Conservation (phyloP, 1,140 invertebrate genomes). For the Philaenus spumarius region DNA sequence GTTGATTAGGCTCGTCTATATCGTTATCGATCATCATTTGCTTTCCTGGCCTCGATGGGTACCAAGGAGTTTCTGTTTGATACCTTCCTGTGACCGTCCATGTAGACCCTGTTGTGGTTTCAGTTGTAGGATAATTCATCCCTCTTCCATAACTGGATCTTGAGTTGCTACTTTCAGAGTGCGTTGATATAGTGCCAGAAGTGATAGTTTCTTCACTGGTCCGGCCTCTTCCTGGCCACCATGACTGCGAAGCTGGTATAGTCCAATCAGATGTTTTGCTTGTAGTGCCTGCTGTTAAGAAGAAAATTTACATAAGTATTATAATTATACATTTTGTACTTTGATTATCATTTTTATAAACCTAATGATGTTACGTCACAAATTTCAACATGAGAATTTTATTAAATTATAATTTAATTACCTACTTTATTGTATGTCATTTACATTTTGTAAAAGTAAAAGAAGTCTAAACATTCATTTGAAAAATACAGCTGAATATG, state of each 20-base stretch:
- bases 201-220: conserved; percentile 20
- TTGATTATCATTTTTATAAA: too few species aligned
- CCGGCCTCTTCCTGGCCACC: conserved; percentile 19
- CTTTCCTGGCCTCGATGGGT: conserved; percentile 35
- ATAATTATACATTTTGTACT: too few species aligned
- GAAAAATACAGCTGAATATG: too few species aligned
- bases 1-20: conserved; percentile 53
- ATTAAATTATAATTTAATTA: too few species aligned
- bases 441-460: too few species aligned
- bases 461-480: too few species aligned
- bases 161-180: conserved; percentile 4
- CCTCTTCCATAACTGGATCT: conserved; percentile 41
- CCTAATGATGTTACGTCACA: too few species aligned
- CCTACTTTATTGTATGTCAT: too few species aligned
- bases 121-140: conserved; percentile 37
- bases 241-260: conserved; percentile 5
- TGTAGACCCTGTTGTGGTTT: conserved; percentile 23
- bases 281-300: background rate
- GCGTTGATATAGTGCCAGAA: background rate
- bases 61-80: conserved; percentile 11
- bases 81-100: conserved; percentile 12
- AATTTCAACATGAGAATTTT: too few species aligned
- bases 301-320: background rate
- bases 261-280: conserved; percentile 9
- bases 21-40: conserved; percentile 44